These are phyloP conservation scores for Gymnodraco acuticeps DNA, from an alignment of 2,797 vertebrate genomes.

Conservation along the genomic window DNA sequence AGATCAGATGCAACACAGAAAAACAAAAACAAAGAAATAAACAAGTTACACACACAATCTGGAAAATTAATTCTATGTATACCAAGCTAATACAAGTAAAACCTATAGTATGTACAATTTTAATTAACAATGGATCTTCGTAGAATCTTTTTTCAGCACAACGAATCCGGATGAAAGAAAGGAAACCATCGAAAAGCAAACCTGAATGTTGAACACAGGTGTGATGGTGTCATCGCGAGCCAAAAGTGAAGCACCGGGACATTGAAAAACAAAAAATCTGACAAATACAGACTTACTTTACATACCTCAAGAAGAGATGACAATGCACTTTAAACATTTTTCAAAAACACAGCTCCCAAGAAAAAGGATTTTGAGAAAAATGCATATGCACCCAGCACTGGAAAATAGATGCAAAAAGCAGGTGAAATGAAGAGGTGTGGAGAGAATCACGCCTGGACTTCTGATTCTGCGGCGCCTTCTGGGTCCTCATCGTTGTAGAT, in stretches of 20 bases:
- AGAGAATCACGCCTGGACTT: conserved; percentile 90
- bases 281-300: conserved; percentile 51
- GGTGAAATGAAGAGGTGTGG: conserved; percentile 42
- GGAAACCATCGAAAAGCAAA: conserved; percentile 42
- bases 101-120: conserved; percentile 77
- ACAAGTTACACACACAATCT: conserved; percentile 50
- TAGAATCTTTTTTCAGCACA: conserved; percentile 54
- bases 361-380: conserved; percentile 46
- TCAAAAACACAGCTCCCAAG: conserved; percentile 45
- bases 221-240: conserved; percentile 36
- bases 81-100: conserved; percentile 63
- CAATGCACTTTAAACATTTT: conserved; percentile 36
- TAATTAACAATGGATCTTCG: conserved; percentile 64
- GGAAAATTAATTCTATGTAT: conserved; percentile 56
- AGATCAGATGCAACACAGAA: conserved; percentile 58
- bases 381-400: conserved; percentile 36
- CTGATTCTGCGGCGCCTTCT: conserved; percentile 94
- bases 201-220: conserved; percentile 26
- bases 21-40: conserved; percentile 11
- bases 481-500: conserved; percentile 99
- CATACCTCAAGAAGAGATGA: conserved; percentile 61
- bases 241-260: conserved; percentile 34
- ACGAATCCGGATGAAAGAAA: conserved; percentile 41
- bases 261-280: conserved; percentile 50
- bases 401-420: conserved; percentile 58